Conservation (phyloP, 2,888 invertebrate species). For the Nebria brevicollis region DNA sequence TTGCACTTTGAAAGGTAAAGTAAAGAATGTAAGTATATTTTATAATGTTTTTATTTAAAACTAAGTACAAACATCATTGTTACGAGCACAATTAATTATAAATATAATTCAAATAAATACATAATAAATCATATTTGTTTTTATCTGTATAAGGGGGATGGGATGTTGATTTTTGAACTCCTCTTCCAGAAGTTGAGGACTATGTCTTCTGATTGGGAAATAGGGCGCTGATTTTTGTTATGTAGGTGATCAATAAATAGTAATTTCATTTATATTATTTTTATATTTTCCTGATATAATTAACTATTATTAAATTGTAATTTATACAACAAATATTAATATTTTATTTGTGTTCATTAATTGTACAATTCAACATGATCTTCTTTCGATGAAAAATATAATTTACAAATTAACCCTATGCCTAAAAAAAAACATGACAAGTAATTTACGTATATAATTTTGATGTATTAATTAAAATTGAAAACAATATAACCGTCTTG, state of each 20-base stretch:
- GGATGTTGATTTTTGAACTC: too few relatives aligned
- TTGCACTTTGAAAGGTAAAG: too few relatives aligned
- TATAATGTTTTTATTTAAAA: too few relatives aligned
- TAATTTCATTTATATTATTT: not conserved
- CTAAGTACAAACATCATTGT: too few relatives aligned
- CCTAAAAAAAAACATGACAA: slow-evolving; percentile 31
- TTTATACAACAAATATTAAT: slow-evolving; percentile 41
- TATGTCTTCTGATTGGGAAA: too few relatives aligned
- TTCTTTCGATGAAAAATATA: slow-evolving; percentile 29
- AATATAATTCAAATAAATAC: too few relatives aligned
- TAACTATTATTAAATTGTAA: slow-evolving; percentile 43
- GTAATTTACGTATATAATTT: slow-evolving; percentile 24
- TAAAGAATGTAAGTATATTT: too few relatives aligned
- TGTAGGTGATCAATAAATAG: not conserved
- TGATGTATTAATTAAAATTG: slow-evolving; percentile 16
- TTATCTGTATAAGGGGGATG: too few relatives aligned
- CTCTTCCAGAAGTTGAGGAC: too few relatives aligned
- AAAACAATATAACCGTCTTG: slow-evolving; percentile 30
- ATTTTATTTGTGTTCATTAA: slow-evolving; percentile 20
- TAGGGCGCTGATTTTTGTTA: too few relatives aligned
- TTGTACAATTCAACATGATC: slow-evolving; percentile 43
- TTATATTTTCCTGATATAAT: slow-evolving; percentile 36
- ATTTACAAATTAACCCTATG: slow-evolving; percentile 41
- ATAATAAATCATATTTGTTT: too few relatives aligned
- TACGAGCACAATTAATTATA: too few relatives aligned